A percentile compares a stretch with the other conserved stretches of the same genome.
These are phyloP conservation scores for Chrysotoxum bicinctum DNA, from an alignment of 2,888 invertebrate species.

Conservation along the genomic window DNA sequence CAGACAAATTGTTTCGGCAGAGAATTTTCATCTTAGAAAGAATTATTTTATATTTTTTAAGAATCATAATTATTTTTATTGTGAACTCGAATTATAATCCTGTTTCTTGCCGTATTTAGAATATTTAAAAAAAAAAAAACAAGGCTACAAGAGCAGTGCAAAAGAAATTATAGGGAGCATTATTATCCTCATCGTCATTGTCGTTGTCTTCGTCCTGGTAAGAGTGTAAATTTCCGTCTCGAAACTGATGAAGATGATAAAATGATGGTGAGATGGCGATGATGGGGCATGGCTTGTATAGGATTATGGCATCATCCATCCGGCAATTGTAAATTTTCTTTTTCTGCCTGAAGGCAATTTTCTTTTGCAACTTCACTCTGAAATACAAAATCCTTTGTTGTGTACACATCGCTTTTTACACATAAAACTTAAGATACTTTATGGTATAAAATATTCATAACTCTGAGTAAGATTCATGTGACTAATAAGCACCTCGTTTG, in stretches of 20 bases:
- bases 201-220: constrained; percentile 18
- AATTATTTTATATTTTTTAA: constrained; percentile 10
- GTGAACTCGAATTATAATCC: constrained; percentile 6
- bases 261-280: constrained; percentile 4
- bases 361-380: constrained; percentile 14
- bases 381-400: constrained; percentile 28
- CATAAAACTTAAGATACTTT: constrained; percentile 24
- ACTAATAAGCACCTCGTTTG: constrained; percentile 71
- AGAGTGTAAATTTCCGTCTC: constrained; percentile 37
- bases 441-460: constrained; percentile 13
- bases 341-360: constrained; percentile 14
- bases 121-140: neutral
- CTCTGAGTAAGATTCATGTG: constrained; percentile 46
- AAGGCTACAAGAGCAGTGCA: neutral
- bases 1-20: constrained; percentile 29
- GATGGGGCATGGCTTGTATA: neutral
- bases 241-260: constrained; percentile 21
- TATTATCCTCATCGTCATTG: constrained; percentile 13
- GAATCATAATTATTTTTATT: constrained; percentile 6
- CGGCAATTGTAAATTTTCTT: constrained; percentile 37
- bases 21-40: neutral
- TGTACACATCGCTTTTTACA: constrained; percentile 39
- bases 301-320: constrained; percentile 42
- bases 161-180: constrained; percentile 15
- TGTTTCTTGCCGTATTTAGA: constrained; percentile 15